Evolutionary conservation across 2,888 invertebrate genomes (phyloP).

Genomic region (Callosobruchus maculatus): DNA sequence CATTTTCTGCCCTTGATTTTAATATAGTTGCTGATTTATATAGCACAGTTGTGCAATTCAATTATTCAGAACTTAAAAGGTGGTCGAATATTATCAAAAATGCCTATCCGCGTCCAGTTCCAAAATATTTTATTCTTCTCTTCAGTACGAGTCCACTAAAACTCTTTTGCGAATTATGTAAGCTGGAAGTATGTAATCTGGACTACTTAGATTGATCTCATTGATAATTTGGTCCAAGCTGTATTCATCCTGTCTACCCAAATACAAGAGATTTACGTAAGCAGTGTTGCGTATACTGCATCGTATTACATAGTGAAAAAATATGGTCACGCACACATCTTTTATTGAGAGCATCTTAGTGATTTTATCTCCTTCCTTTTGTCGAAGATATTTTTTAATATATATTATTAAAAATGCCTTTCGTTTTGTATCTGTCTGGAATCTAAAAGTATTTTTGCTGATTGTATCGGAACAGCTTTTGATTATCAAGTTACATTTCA

Average conservation of each 20-base stretch:
- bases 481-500: too few relatives aligned
- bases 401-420: neutral
- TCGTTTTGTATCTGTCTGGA: neutral
- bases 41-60: too few relatives aligned
- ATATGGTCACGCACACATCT: neutral
- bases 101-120: too few relatives aligned
- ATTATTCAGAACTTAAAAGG: too few relatives aligned
- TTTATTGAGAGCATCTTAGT: neutral
- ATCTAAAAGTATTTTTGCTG: too few relatives aligned
- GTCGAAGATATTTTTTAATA: neutral
- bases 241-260: neutral
- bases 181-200: neutral
- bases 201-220: neutral
- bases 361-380: neutral
- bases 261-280: neutral
- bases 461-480: too few relatives aligned
- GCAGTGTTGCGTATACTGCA: neutral
- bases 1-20: too few relatives aligned
- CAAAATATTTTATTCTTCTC: too few relatives aligned
- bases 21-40: too few relatives aligned
- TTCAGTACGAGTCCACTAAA: neutral
- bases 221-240: neutral
- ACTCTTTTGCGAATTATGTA: neutral
- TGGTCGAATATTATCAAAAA: too few relatives aligned
- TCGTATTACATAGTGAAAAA: neutral